Evolutionary conservation across 1,140 invertebrate genomes (phyloP), one percentile per base, ranked within the genome.

Genomic region (Drosophila virilis): DNA sequence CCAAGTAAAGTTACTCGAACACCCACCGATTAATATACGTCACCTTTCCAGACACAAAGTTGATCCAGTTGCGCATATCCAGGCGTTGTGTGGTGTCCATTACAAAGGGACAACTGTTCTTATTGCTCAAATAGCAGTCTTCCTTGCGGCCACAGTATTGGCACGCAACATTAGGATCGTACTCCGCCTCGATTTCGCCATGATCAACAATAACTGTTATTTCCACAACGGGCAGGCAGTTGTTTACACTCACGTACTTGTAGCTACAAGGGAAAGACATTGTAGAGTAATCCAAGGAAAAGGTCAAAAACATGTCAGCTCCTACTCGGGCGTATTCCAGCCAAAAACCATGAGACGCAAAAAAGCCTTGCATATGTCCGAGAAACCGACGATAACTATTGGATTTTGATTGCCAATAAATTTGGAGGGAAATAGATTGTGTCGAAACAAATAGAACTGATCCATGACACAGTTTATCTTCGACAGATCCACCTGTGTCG

Each of bases 251-350:
- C 1, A 67, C 64, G 6, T 76, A 46, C 5, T 45, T 28, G 35
- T 74, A 70, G 10, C 83, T 86, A n/a, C n/a, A 10, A 28, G 17
- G 1, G 6, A 10, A 9, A 6, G 10, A 12, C 10, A 7, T 12
- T 10, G 1, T 6, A 43, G 42, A n/a, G 6, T 12, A 13, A 43
- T 43, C 6, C 4, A 1, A 22, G 1, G 8, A 15, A 6, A 3
- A 45, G 2, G 8, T 45, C 0, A 17, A 46, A 28, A 28, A 12
- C n/a, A 22, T 2, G n/a, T 2, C 8, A 8, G 4, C 1, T 40
- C 12, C 55, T 59, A 88, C 83, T 88, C 84, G 13, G 69, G 46
- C 0, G 50, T 66, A 38, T 88, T 88, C 83, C 83, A 88, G 6
- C 59, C 42, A 32, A 89, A 88, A 8, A 83, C 46, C 43, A 89